These are phyloP conservation scores for Diprion similis DNA, from an alignment of 1,140 invertebrate genomes.

Conservation along the genomic window DNA sequence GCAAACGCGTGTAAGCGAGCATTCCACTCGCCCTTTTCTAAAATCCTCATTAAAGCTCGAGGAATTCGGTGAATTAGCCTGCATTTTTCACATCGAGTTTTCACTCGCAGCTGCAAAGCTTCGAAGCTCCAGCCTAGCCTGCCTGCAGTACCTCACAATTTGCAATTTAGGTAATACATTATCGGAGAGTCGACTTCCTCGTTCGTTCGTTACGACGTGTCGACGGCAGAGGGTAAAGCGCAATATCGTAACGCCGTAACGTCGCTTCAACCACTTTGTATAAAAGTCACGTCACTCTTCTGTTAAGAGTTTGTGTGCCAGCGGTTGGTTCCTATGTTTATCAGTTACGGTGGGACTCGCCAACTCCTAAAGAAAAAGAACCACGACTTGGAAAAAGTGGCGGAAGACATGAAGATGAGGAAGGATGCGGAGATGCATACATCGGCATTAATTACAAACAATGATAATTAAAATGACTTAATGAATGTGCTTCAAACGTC, in stretches of 20 bases:
- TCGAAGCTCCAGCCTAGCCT: background rate
- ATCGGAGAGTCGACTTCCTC: background rate
- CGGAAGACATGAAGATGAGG: background rate
- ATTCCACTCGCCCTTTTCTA: background rate
- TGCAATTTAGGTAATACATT: slow-evolving; percentile 17
- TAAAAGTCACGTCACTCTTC: background rate
- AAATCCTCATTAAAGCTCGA: background rate
- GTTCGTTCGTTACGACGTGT: slow-evolving; percentile 9
- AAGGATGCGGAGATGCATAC: background rate
- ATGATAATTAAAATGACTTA: no score
- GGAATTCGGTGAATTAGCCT: slow-evolving; percentile 5
- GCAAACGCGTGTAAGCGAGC: background rate
- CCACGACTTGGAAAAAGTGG: background rate
- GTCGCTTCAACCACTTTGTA: slow-evolving; percentile 1
- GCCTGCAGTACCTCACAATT: background rate
- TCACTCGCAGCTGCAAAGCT: background rate
- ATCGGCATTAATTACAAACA: no score
- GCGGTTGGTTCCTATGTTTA: background rate
- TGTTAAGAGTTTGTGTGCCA: background rate
- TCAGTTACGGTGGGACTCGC: background rate
- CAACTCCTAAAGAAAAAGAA: no score
- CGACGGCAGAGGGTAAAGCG: slow-evolving; percentile 11
- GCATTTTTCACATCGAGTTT: slow-evolving; percentile 9
- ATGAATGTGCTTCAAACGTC: no score
- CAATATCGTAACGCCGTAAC: slow-evolving; percentile 14